phyloP scores from a whole-genome alignment of 1,140 invertebrate genomes.

The Bombus impatiens region DNA sequence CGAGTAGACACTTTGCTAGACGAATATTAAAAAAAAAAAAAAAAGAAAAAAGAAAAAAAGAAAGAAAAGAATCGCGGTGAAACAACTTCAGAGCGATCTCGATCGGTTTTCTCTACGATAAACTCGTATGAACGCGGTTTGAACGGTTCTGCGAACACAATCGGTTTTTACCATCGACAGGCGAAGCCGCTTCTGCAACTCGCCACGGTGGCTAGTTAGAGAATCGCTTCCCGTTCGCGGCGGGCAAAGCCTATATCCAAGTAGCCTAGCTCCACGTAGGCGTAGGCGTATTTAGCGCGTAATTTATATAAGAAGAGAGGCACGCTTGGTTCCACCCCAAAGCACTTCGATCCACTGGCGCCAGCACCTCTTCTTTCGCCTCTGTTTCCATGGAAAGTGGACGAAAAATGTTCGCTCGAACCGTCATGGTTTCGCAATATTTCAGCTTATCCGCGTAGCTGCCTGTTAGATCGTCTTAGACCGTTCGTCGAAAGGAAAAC shows the following conservation, averaged over 20 bases:
- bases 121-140: background rate
- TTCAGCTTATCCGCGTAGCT: background rate
- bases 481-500: background rate
- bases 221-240: constrained; percentile 71
- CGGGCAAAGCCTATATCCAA: constrained; percentile 30
- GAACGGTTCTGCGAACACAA: constrained; percentile 50
- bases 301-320: constrained; percentile 81
- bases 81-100: background rate
- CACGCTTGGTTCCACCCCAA: constrained; percentile 82
- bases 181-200: constrained; percentile 59
- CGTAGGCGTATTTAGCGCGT: constrained; percentile 78
- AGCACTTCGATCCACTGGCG: constrained; percentile 80
- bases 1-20: background rate
- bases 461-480: background rate
- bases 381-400: background rate
- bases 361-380: constrained; percentile 38
- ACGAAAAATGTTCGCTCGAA: background rate
- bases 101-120: background rate
- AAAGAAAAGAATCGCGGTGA: too few species aligned
- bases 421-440: background rate
- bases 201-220: constrained; percentile 66
- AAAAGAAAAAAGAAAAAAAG: too few species aligned
- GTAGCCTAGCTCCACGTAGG: constrained; percentile 48
- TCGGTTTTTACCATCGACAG: constrained; percentile 66
- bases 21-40: background rate